Evolutionary conservation across 2,113 vertebrate species (phyloP).

Genomic region (Paradoxurus hermaphroditus): DNA sequence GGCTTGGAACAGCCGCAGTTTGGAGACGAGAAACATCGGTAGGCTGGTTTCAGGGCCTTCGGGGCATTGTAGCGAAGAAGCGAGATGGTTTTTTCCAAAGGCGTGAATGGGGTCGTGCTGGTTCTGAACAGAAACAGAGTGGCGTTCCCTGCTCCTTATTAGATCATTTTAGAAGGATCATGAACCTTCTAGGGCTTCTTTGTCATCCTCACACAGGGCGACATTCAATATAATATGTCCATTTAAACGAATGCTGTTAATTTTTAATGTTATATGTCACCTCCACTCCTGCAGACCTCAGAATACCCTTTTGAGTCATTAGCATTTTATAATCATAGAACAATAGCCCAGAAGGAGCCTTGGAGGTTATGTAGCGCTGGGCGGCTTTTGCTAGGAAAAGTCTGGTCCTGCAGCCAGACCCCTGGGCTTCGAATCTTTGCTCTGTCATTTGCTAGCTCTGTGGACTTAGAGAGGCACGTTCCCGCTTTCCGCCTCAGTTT

Average conservation of each 20-base stretch:
- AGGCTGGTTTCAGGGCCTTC: background rate
- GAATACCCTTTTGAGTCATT: background rate
- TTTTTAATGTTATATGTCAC: background rate
- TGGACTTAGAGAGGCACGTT: background rate
- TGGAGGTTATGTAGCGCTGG: accelerated
- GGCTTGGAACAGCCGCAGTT: background rate
- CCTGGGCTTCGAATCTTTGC: background rate
- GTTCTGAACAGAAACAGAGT: background rate
- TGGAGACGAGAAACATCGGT: background rate
- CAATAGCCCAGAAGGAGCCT: background rate
- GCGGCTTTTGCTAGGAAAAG: no score
- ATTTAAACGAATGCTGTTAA: background rate
- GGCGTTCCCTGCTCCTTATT: background rate
- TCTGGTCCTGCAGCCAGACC: background rate
- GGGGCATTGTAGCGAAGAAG: background rate
- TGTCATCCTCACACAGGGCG: background rate
- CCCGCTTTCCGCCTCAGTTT: background rate
- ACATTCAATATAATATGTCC: background rate
- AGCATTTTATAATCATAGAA: background rate
- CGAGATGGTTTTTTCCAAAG: background rate
- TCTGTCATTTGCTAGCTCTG: background rate
- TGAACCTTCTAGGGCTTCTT: background rate
- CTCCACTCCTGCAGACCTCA: background rate
- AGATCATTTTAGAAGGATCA: background rate
- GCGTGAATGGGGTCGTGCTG: background rate